These are phyloP conservation scores for Cheilinus undulatus DNA, from an alignment of 2,113 vertebrate genomes.

Conservation along the genomic window DNA sequence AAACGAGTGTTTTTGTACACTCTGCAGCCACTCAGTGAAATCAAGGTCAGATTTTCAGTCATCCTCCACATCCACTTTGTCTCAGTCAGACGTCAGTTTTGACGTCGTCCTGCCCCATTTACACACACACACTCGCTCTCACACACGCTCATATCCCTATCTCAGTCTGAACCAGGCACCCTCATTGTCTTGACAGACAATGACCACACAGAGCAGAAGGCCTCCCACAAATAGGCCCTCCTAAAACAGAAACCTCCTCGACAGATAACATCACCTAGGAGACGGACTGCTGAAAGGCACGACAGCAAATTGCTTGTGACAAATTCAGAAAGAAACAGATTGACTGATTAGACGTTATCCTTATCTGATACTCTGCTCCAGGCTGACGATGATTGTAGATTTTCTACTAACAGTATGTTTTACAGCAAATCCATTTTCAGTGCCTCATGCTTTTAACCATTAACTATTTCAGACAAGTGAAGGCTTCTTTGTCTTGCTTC, in stretches of 20 bases:
- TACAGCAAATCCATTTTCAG: not conserved
- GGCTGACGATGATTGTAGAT: not conserved
- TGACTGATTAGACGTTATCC: slow-evolving; percentile 30
- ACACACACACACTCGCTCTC: slow-evolving; percentile 31
- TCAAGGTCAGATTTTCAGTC: slow-evolving; percentile 62
- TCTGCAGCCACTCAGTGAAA: slow-evolving; percentile 46
- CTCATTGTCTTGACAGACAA: slow-evolving; percentile 74
- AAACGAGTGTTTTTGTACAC: not conserved
- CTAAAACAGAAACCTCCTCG: slow-evolving; percentile 45
- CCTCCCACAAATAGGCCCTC: slow-evolving; percentile 53
- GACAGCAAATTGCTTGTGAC: slow-evolving; percentile 56
- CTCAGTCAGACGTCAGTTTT: slow-evolving; percentile 59
- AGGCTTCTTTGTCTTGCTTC: not conserved
- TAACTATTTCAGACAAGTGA: not conserved
- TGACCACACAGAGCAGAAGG: slow-evolving; percentile 55
- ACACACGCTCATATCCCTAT: slow-evolving; percentile 48
- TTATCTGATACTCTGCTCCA: slow-evolving; percentile 37
- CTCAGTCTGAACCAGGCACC: slow-evolving; percentile 48
- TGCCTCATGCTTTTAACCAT: not conserved
- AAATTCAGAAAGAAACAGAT: slow-evolving; percentile 33
- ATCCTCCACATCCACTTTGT: slow-evolving; percentile 48
- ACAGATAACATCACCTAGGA: slow-evolving; percentile 72
- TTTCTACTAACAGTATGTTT: slow-evolving; percentile 19
- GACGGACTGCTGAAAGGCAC: slow-evolving; percentile 52
- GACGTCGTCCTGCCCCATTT: slow-evolving; percentile 55